These are phyloP conservation scores for Megalops cyprinoides DNA, from an alignment of 2,797 vertebrate genomes.

Conservation along the genomic window DNA sequence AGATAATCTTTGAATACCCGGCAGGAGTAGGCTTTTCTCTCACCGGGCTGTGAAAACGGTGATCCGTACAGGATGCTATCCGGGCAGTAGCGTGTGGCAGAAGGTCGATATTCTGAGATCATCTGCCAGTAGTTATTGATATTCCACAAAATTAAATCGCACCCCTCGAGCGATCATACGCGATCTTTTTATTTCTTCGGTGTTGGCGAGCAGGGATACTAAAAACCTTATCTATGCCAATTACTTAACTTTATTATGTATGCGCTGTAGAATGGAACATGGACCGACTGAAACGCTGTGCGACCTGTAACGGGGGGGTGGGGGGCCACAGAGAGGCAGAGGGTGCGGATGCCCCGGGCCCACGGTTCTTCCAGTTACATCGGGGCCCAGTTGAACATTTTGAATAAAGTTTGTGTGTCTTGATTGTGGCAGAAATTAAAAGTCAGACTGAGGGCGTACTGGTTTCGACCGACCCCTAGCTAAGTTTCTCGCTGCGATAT, in stretches of 20 bases:
- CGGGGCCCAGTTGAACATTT: no score
- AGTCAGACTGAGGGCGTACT: no score
- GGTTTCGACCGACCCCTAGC: no score
- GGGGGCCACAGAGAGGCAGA: no score
- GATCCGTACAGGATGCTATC: background rate
- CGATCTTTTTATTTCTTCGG: conserved; percentile 48
- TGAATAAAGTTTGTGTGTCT: no score
- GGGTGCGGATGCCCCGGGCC: no score
- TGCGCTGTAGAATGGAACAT: background rate
- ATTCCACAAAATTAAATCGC: conserved; percentile 57
- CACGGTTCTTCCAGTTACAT: no score
- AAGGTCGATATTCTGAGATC: conserved; percentile 51
- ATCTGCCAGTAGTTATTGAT: conserved; percentile 58
- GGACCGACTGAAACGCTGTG: background rate
- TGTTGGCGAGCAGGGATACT: background rate
- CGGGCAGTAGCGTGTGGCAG: background rate
- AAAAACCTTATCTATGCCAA: no score
- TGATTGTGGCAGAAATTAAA: no score
- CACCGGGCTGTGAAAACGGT: conserved; percentile 10
- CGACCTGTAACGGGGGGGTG: no score
- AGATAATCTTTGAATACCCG: background rate
- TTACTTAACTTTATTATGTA: no score
- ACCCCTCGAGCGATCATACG: conserved; percentile 53
- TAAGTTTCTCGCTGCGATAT: no score
- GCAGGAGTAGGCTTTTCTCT: background rate